phyloP scores from a whole-genome alignment of 92 coral and sea anemone genomes.

The Virgularia gustaviana region DNA sequence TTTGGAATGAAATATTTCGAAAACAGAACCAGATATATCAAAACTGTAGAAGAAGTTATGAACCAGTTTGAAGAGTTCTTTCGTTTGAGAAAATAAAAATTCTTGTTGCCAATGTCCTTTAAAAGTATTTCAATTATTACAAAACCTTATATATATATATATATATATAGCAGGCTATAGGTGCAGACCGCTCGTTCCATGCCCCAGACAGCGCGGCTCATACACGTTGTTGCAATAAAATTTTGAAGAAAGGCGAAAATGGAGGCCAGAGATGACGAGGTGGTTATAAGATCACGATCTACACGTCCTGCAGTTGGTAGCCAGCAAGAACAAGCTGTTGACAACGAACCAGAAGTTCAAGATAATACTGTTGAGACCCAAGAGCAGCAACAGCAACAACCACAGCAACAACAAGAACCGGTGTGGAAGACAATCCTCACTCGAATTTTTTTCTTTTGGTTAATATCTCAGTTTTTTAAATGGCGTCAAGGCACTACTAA shows the following conservation, averaged over 20 bases:
- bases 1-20: too few species aligned
- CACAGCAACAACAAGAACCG: constrained; percentile 79
- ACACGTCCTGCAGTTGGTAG: constrained; percentile 12
- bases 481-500: constrained; percentile 47
- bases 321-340: constrained; percentile 43
- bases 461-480: constrained; percentile 80
- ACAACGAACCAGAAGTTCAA: constrained; percentile 39
- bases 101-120: too few species aligned
- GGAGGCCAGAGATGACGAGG: constrained; percentile 50
- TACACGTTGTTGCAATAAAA: not conserved
- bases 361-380: constrained; percentile 46
- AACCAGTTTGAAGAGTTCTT: too few species aligned
- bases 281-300: constrained; percentile 20
- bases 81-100: too few species aligned
- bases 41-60: too few species aligned
- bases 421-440: constrained; percentile 88
- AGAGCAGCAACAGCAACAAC: constrained; percentile 66
- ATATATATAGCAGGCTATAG: too few species aligned
- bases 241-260: constrained; percentile 11
- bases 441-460: constrained; percentile 81
- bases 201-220: not conserved
- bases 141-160: too few species aligned
- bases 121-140: too few species aligned
- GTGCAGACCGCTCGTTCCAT: not conserved
- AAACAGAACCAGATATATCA: too few species aligned